Base-by-base conservation (phyloP, 2,113 vertebrate genomes). In the Oostethus manadensis region DNA sequence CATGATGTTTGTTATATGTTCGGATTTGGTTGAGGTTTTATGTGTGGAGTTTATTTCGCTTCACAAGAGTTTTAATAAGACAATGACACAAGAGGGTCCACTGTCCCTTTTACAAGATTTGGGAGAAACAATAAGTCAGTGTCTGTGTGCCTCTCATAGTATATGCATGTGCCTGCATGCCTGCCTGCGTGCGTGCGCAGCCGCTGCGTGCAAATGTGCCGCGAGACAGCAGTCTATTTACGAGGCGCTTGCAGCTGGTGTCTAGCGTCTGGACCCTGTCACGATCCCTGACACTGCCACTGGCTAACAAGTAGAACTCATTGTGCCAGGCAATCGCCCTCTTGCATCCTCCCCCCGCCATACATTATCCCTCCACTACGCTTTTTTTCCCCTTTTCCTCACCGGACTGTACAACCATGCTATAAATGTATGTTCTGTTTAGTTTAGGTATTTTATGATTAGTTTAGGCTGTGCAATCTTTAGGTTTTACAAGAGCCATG, bases 201-300 rank as follows among this genome's bases (percentile, higher is more conserved):
- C 77, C 74, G 71, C 67, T 79, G 74, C 78, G 80, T 83, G 80
- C 82, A 81, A 85, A 86, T 88, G 86, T 81, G 86, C 82, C 78
- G 79, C 62, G 77, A 89, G 86, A 89, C 88, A 89, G 87, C 86
- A 86, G 87, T 89, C 87, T 89, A 88, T 89, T 89, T 89, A 89
- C 82, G 77, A 89, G 87, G 82, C 71, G 60, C 83, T 42, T 89
- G 87, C 88, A 89, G 88, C 88, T 89, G 88, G 86, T 89, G 88
- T 89, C 87, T 89, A 86, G 87, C 79, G 86, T 89, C 88, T 89
- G 87, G 87, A 86, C 86, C 82, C 86, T 89, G 87, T 89, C 88
- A 89, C 78, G 78, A 88, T 89, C 81, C 77, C 77, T 88, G 84
- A 89, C 88, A 88, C 87, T 83, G 85, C 86, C 88, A 89, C 86